phyloP scores from a whole-genome alignment of 2,888 invertebrate genomes.

The Aspidiotus destructor region DNA sequence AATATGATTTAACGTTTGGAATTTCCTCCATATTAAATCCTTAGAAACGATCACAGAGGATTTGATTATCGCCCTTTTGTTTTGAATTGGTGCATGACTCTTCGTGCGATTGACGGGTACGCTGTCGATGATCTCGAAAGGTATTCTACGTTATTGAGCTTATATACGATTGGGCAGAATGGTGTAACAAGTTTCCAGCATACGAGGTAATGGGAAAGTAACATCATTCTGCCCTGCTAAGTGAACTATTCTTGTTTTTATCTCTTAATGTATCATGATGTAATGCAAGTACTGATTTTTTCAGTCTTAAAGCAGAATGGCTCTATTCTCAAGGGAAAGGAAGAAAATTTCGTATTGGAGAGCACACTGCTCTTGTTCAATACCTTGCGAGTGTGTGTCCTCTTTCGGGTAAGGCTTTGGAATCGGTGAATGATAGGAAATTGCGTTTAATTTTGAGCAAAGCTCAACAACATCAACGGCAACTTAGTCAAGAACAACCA shows the following conservation, averaged over 20 bases:
- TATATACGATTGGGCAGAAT: too few species aligned
- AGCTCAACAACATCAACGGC: slow-evolving; percentile 82
- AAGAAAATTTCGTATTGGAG: slow-evolving; percentile 73
- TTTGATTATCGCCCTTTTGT: slow-evolving; percentile 88
- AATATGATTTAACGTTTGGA: background rate
- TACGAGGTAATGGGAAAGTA: too few species aligned
- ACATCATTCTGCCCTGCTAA: too few species aligned
- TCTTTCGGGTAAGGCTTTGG: slow-evolving; percentile 66
- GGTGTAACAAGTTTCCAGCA: too few species aligned
- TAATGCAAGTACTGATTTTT: slow-evolving; percentile 24
- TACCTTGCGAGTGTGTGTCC: slow-evolving; percentile 79
- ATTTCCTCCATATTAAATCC: slow-evolving; percentile 32
- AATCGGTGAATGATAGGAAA: slow-evolving; percentile 80
- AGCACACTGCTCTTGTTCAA: slow-evolving; percentile 68
- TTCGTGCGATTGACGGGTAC: slow-evolving; percentile 79
- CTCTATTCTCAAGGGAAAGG: slow-evolving; percentile 89
- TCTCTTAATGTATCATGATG: too few species aligned
- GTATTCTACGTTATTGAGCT: slow-evolving; percentile 43
- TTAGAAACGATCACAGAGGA: slow-evolving; percentile 49
- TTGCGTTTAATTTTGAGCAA: slow-evolving; percentile 74
- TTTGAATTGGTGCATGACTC: slow-evolving; percentile 83
- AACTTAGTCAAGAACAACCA: slow-evolving; percentile 44
- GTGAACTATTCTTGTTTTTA: too few species aligned
- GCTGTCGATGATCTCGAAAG: slow-evolving; percentile 83
- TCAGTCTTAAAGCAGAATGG: slow-evolving; percentile 87